A percentile compares a stretch with the other conserved stretches of the same genome.
Evolutionary conservation across 2,888 invertebrate genomes (phyloP).

Genomic region (Sicus ferrugineus): DNA sequence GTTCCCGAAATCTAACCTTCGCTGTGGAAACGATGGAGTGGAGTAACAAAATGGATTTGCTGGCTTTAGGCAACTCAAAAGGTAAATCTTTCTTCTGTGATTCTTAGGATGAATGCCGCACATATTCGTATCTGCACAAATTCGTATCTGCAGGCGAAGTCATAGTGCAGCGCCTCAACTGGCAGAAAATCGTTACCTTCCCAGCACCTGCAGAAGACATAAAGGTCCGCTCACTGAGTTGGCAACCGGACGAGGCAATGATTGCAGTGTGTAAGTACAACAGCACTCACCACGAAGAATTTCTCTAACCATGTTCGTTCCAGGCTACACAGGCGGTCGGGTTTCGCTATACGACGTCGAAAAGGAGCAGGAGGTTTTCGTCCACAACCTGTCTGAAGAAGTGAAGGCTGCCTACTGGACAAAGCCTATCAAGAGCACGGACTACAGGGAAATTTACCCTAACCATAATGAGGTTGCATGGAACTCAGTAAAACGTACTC

Average conservation of each 20-base stretch:
- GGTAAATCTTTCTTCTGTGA: conserved; percentile 66
- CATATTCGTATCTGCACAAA: neutral
- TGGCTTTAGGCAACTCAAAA: conserved; percentile 86
- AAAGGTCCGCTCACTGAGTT: conserved; percentile 80
- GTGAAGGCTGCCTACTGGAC: conserved; percentile 82
- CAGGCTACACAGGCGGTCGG: conserved; percentile 76
- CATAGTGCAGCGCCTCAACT: conserved; percentile 85
- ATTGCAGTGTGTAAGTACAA: conserved; percentile 65
- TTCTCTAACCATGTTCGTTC: conserved; percentile 51
- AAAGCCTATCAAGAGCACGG: conserved; percentile 53
- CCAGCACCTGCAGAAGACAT: conserved; percentile 79
- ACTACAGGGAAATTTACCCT: conserved; percentile 49
- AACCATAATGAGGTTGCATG: conserved; percentile 49
- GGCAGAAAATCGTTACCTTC: conserved; percentile 92
- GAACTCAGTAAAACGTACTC: neutral
- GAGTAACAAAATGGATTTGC: conserved; percentile 93
- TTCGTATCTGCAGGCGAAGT: conserved; percentile 77
- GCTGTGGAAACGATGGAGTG: conserved; percentile 84
- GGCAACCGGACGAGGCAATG: conserved; percentile 95
- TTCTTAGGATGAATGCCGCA: neutral
- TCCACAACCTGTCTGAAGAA: conserved; percentile 69
- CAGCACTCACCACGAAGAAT: neutral
- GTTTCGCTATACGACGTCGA: conserved; percentile 83
- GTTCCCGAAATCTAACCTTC: conserved; percentile 61
- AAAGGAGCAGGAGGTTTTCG: conserved; percentile 81